Evolutionary conservation across 2,797 vertebrate genomes (phyloP), one percentile per base, ranked within the genome.

Genomic region (Pangasius mekongensis): DNA sequence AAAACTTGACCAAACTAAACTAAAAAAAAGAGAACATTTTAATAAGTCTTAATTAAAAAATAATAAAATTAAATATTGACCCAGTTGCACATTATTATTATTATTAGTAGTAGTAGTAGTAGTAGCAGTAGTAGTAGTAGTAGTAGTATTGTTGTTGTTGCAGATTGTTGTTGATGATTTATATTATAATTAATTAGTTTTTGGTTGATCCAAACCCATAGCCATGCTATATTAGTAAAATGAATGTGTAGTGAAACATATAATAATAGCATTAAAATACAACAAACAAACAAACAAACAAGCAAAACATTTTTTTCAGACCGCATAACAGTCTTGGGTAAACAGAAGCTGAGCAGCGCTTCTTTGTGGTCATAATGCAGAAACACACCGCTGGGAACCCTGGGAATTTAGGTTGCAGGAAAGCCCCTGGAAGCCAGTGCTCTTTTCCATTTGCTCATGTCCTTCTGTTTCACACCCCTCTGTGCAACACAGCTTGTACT

Each of bases 391-490:
- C 11, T 78, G 11, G 14, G 16, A 60, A 47, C 30, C 18, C 11
- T 30, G 47, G 54, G 33, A 88, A 84, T 43, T 52, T 73, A 7
- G 39, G 13, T 60, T 87, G 62, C 84, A 73, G 87, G 85, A 90
- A 88, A 90, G 69, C n/a, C 91, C 87, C 62, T 86, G 83, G 86
- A 91, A 76, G 84, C 33, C 30, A 54, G 20, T 39, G 10, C 47
- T 39, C 13, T 84, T 73, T 89, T 89, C 85, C 71, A 69, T 84
- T 84, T 30, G 73, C 71, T 87, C 89, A 84, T 92, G 88, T 89
- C 80, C 87, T 92, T 88, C 91, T 89, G 83, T 66, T 86, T 43
- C 18, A n/a, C 33, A 85, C 24, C 39, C 1, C 10, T 78, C 60
- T 58, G 24, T 78, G 43, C 47, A 69, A 56, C 62, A 69, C 49